phyloP scores from a whole-genome alignment of 1,140 invertebrate species.

The Tetragonula clypearis region DNA sequence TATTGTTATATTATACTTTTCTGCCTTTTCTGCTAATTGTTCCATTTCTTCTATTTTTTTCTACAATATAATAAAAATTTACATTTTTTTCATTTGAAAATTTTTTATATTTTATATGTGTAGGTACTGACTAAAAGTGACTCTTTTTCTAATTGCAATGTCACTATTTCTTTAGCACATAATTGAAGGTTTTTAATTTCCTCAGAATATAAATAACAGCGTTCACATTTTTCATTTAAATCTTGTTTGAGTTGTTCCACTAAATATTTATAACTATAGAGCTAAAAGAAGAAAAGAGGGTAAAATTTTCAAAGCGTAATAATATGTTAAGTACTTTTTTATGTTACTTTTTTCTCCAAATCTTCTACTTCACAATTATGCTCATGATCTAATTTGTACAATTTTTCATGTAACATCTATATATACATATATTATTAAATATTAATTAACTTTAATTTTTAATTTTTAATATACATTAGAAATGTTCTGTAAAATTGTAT shows the following conservation, averaged over 20 bases:
- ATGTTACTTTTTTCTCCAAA: slow-evolving; percentile 62
- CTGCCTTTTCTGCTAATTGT: slow-evolving; percentile 43
- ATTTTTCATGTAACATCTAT: slow-evolving; percentile 55
- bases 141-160: slow-evolving; percentile 52
- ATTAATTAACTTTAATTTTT: slow-evolving; percentile 24
- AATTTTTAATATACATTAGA: neutral
- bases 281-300: slow-evolving; percentile 38
- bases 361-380: slow-evolving; percentile 48
- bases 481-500: neutral
- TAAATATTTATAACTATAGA: slow-evolving; percentile 48
- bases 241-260: slow-evolving; percentile 55
- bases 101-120: neutral
- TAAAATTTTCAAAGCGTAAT: neutral
- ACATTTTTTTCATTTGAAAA: slow-evolving; percentile 1
- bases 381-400: slow-evolving; percentile 38
- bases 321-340: neutral
- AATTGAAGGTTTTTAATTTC: slow-evolving; percentile 58
- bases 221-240: slow-evolving; percentile 54
- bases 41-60: slow-evolving; percentile 56
- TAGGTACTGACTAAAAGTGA: slow-evolving; percentile 43
- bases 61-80: slow-evolving; percentile 28
- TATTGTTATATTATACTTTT: slow-evolving; percentile 41
- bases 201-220: slow-evolving; percentile 51
- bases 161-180: slow-evolving; percentile 41
- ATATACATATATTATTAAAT: slow-evolving; percentile 21